Evolutionary conservation across 2,888 invertebrate species (phyloP), one percentile per base, ranked within the genome.

Genomic region (Eupithecia exiguata): DNA sequence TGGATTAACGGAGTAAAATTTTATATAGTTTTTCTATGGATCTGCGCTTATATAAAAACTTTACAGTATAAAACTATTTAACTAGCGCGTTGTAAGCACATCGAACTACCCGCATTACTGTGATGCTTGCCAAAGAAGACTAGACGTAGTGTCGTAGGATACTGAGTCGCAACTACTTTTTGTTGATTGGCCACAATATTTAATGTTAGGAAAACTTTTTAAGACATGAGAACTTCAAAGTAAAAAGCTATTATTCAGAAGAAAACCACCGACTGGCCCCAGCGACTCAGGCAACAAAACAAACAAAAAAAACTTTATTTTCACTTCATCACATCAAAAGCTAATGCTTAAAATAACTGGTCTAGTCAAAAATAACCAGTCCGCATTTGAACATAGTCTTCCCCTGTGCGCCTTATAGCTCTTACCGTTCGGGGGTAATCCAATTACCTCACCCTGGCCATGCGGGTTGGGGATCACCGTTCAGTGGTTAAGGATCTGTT

Each of bases 81-180:
- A 77, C 76, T 76, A 71, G 36, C 49, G 25, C 66, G 74, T 71
- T 72, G 73, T 75, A 76, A 77, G 78, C 74, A 77, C 75, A 78
- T 74, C 74, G 72, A 68, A 73, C 76, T 74, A 67, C 75, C 78
- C 75, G 76, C 75, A 79, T 79, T 76, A 76, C 77, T 74, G 49
- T 71, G 72, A 49, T 35, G 74, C 78, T 78, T 80, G 80, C 79
- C 80, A 80, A 80, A 77, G 78, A 36, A 76, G 71, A 66, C 62
- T 49, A 6, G 53, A 25, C 76, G 49, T 35, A 76, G 71, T 76
- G 36, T 66, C 65, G 14, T 7, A n/a, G 18, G 5, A 49, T 25
- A 53, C 69, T 69, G 71, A 72, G 12, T 7, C 14, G 12, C 46
- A 70, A 36, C 40, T n/a, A n/a, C n/a, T n/a, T n/a, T n/a, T n/a